phyloP scores from a whole-genome alignment of 2,113 vertebrate species.

The Megaleporinus macrocephalus region DNA sequence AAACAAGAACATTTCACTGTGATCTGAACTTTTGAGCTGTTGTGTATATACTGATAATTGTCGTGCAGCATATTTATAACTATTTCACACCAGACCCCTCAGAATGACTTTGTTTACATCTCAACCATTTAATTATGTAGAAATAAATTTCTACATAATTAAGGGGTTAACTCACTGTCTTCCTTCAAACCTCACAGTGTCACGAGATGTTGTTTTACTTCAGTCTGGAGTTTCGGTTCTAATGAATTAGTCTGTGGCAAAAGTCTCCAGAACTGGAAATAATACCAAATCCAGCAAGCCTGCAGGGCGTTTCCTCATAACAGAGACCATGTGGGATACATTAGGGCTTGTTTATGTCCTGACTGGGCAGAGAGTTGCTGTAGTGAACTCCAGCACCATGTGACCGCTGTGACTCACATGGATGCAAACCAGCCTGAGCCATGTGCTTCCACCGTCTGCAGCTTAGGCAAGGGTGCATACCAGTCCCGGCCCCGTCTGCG shows the following conservation, averaged over 20 bases:
- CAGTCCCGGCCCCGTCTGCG: not conserved
- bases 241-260: not conserved
- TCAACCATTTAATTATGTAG: too few relatives aligned
- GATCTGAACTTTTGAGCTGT: too few relatives aligned
- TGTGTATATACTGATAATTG: too few relatives aligned
- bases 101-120: too few relatives aligned
- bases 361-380: constrained; percentile 9
- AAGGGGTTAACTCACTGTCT: too few relatives aligned
- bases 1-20: too few relatives aligned
- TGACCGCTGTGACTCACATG: constrained; percentile 68
- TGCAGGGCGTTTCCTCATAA: not conserved
- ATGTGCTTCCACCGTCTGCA: constrained; percentile 6
- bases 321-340: constrained; percentile 5
- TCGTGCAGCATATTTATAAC: too few relatives aligned
- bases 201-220: too few relatives aligned
- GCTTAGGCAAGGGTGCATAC: not conserved
- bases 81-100: too few relatives aligned
- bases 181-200: too few relatives aligned
- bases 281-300: not conserved
- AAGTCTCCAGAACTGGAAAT: not conserved
- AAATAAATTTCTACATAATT: too few relatives aligned
- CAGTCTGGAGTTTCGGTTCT: too few relatives aligned
- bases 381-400: constrained; percentile 11
- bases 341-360: constrained; percentile 12
- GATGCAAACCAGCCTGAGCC: constrained; percentile 48